Evolutionary conservation across 2,113 vertebrate genomes (phyloP), one percentile per base, ranked within the genome.

Genomic region (Callipepla californica): DNA sequence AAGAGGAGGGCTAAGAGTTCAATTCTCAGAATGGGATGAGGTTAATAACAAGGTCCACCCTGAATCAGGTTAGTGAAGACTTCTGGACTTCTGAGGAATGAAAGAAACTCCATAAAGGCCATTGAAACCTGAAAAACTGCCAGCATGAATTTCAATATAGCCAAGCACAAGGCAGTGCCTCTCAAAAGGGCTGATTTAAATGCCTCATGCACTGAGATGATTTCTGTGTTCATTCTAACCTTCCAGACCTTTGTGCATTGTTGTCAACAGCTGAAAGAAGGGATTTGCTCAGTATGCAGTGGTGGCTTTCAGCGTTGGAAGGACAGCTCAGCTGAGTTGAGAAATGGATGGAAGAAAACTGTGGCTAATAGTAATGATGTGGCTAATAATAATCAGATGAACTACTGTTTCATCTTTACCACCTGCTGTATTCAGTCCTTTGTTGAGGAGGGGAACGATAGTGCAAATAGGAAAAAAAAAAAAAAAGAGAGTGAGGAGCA

Each of bases 1-100:
- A 94, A 85, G 26, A 74, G 40, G 75, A 86, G 51, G 53, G 70
- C 48, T 45, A 40, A 40, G 20, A 66, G 70, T 90, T 94, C 63
- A 93, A 7, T 69, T 87, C 65, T 59, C 74, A 94, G 89, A 28
- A 53, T 53, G 74, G 44, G 58, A 92, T 84, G 73, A 93, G 80
- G 63, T 95, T 95, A 96, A 93, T 92, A 87, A 78, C 53, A 83
- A 92, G 45, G 75, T 74, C 74, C 4, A 1, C 36, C 74, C n/a
- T 48, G 68, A 87, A 81, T 91, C 55, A 92, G n/a, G 17, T 80
- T 81, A 1, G 0, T 83, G 67, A 83, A 85, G 74, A 58, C 59
- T 21, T 55, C 34, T 1, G 10, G 74, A 58, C 59, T 21, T 55
- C 34, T 1, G 10, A 81, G 53, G 68, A 92, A 82, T 77, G 70